Evolutionary conservation across 1,140 invertebrate genomes (phyloP).

Genomic region (Pachyrhynchus sulphureomaculatus): DNA sequence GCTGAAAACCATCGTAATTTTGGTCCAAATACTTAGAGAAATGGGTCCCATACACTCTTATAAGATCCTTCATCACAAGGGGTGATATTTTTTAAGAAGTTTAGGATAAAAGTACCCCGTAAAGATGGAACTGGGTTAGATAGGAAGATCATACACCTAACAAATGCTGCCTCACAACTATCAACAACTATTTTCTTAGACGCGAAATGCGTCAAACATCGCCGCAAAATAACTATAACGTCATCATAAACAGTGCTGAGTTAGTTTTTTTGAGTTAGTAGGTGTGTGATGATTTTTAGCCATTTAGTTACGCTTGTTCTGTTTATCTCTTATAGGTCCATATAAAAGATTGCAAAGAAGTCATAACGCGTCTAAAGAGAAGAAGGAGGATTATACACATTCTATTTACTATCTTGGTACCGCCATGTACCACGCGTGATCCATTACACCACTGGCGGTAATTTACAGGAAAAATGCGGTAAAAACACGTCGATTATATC

Average conservation of each 20-base stretch:
- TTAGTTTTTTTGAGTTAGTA: conserved; percentile 73
- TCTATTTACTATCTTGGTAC: no score
- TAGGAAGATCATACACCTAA: conserved; percentile 67
- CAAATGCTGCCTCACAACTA: conserved; percentile 57
- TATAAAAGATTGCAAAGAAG: no score
- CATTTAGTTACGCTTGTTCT: no score
- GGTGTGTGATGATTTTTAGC: conserved; percentile 75
- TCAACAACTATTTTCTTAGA: conserved; percentile 52
- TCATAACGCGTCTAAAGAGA: no score
- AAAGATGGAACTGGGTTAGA: conserved; percentile 66
- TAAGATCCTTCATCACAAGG: conserved; percentile 63
- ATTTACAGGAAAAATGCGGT: neutral
- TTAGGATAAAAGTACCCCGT: conserved; percentile 67
- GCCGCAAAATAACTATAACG: conserved; percentile 64
- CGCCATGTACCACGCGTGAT: no score
- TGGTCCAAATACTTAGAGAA: conserved; percentile 66
- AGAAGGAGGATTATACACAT: no score
- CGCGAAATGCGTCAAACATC: conserved; percentile 67
- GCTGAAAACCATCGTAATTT: conserved; percentile 54
- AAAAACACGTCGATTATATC: no score
- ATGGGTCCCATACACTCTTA: conserved; percentile 74
- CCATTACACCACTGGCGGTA: neutral
- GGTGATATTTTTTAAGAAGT: conserved; percentile 68
- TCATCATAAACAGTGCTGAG: conserved; percentile 68
- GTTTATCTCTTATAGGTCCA: no score